phyloP scores from a whole-genome alignment of 2,797 vertebrate species.

The Bucorvus abyssinicus region DNA sequence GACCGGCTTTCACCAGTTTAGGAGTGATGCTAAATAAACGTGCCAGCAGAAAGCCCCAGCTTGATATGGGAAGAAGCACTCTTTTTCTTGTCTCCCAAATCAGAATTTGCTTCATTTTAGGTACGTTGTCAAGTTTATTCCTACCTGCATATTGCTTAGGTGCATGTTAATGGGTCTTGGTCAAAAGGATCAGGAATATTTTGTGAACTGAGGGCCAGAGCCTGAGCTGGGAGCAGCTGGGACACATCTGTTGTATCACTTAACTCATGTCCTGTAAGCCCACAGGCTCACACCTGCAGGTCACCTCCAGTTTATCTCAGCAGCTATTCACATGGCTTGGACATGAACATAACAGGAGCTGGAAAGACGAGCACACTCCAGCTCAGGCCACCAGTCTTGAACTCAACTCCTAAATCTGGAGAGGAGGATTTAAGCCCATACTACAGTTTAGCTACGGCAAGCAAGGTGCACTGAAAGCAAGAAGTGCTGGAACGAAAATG shows the following conservation, averaged over 20 bases:
- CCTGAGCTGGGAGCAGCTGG: neutral
- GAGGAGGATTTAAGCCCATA: neutral
- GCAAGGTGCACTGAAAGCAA: neutral
- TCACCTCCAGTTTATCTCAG: neutral
- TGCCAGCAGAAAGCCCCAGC: constrained; percentile 23
- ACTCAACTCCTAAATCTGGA: neutral
- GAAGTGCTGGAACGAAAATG: neutral
- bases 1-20: constrained; percentile 54
- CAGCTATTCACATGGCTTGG: neutral
- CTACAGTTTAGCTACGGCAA: neutral
- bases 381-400: neutral
- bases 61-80: constrained; percentile 2
- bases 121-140: neutral
- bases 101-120: neutral
- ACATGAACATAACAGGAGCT: neutral
- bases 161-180: neutral
- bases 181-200: neutral
- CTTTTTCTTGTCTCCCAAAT: neutral
- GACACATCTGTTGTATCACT: rapidly evolving
- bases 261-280: neutral
- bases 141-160: neutral
- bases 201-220: neutral
- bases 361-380: neutral
- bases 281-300: neutral
- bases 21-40: constrained; percentile 48